These are phyloP conservation scores for Phenganax subtilis DNA, from an alignment of 92 coral and sea anemone species.

Conservation along the genomic window DNA sequence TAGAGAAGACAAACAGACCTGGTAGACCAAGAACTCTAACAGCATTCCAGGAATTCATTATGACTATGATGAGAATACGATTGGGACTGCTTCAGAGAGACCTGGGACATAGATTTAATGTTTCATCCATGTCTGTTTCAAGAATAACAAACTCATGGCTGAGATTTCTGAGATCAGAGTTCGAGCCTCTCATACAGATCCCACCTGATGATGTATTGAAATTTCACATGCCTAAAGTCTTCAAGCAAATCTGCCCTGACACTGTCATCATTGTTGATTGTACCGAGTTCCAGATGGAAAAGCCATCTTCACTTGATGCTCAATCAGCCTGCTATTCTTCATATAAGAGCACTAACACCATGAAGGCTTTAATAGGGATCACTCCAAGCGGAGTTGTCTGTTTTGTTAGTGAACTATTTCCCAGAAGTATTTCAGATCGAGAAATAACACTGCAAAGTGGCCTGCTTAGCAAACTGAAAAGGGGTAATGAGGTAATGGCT, in stretches of 20 bases:
- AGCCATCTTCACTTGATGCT: conserved; percentile 37
- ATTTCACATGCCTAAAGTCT: conserved; percentile 53
- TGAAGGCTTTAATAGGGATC: conserved; percentile 59
- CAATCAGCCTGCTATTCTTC: conserved; percentile 50
- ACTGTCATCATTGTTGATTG: conserved; percentile 34
- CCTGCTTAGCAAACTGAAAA: conserved; percentile 40
- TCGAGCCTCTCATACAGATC: conserved; percentile 39
- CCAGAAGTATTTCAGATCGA: conserved; percentile 51
- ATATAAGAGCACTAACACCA: conserved; percentile 29
- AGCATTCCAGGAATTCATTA: conserved; percentile 1
- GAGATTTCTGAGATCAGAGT: conserved; percentile 42
- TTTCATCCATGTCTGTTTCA: conserved; percentile 41
- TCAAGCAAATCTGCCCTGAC: conserved; percentile 49
- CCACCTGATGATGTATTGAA: conserved; percentile 48
- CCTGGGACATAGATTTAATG: conserved; percentile 48
- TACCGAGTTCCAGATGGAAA: conserved; percentile 47
- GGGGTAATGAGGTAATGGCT: conserved; percentile 49
- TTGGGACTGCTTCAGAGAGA: conserved; percentile 55
- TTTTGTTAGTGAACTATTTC: conserved; percentile 50
- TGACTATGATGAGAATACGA: conserved; percentile 38
- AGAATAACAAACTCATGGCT: conserved; percentile 44
- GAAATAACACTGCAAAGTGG: conserved; percentile 51
- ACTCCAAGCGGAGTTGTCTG: conserved; percentile 61
- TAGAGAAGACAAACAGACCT: conserved; percentile 1
- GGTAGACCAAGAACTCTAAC: conserved; percentile 45